These are phyloP conservation scores for Scaptomyza montana DNA, from an alignment of 1,140 invertebrate genomes.

Conservation along the genomic window DNA sequence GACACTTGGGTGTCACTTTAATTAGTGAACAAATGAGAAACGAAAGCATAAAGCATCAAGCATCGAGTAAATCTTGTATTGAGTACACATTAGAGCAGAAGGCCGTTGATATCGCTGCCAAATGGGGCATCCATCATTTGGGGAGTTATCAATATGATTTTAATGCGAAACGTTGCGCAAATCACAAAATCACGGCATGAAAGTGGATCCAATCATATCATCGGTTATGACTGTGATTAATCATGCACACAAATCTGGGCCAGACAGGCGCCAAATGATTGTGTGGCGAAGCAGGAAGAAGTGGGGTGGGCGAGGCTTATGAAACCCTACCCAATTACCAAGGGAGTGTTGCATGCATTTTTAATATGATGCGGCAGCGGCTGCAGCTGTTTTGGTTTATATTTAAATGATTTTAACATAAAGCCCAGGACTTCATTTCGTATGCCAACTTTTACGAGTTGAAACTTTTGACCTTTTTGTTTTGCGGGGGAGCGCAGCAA, in stretches of 20 bases:
- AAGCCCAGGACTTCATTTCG: constrained; percentile 66
- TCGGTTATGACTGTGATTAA: constrained; percentile 48
- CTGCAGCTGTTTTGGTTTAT: constrained; percentile 12
- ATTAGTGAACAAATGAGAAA: constrained; percentile 46
- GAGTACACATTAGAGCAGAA: constrained; percentile 2
- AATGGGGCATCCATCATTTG: constrained; percentile 58
- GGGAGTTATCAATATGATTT: constrained; percentile 43
- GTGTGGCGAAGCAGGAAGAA: not conserved
- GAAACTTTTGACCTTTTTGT: constrained; percentile 74
- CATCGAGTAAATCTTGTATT: not conserved
- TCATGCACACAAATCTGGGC: constrained; percentile 37
- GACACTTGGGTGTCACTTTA: constrained; percentile 50
- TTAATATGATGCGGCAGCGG: constrained; percentile 52
- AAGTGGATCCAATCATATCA: constrained; percentile 50
- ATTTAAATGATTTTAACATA: constrained; percentile 71
- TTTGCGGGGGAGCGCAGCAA: constrained; percentile 9
- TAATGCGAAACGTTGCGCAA: constrained; percentile 46
- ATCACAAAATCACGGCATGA: constrained; percentile 47
- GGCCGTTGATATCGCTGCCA: not conserved
- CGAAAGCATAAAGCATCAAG: constrained; percentile 9
- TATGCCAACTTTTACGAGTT: constrained; percentile 74
- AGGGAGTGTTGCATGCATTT: constrained; percentile 41
- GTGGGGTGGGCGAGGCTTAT: not conserved
- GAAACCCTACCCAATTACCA: too few relatives aligned
- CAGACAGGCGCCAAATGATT: constrained; percentile 4